These are phyloP conservation scores for Nymphalis io DNA, from an alignment of 1,140 invertebrate species.

Conservation along the genomic window DNA sequence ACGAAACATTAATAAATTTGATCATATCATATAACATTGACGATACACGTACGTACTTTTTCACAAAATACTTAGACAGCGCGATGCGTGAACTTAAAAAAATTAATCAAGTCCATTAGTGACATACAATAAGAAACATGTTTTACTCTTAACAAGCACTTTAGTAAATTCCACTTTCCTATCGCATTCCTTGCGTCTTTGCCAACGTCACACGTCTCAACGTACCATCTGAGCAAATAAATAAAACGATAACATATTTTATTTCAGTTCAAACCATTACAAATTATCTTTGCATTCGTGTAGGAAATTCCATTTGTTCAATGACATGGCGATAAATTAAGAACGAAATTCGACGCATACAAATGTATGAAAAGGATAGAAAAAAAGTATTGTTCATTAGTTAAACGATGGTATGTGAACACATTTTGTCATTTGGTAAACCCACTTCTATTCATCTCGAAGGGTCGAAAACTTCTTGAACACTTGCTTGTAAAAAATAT, in stretches of 20 bases:
- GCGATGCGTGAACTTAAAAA: too few species aligned
- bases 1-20: too few species aligned
- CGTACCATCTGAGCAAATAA: conserved; percentile 30
- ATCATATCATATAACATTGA: too few species aligned
- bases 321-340: conserved; percentile 23
- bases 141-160: too few species aligned
- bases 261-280: conserved; percentile 11
- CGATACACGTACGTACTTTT: too few species aligned
- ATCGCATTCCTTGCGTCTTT: too few species aligned
- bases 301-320: conserved; percentile 31
- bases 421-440: conserved; percentile 20
- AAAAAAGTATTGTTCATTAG: conserved; percentile 6
- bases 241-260: conserved; percentile 1
- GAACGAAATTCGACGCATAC: conserved; percentile 20
- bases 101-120: too few species aligned
- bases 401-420: background rate
- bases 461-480: background rate
- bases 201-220: background rate
- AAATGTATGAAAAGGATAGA: conserved; percentile 4
- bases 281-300: conserved; percentile 21
- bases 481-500: background rate
- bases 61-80: too few species aligned
- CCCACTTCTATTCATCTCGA: background rate
- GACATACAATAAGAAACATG: too few species aligned
- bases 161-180: too few species aligned